Evolutionary conservation across 2,113 vertebrate species (phyloP), one percentile per base, ranked within the genome.

Genomic region (Lycaon pictus): DNA sequence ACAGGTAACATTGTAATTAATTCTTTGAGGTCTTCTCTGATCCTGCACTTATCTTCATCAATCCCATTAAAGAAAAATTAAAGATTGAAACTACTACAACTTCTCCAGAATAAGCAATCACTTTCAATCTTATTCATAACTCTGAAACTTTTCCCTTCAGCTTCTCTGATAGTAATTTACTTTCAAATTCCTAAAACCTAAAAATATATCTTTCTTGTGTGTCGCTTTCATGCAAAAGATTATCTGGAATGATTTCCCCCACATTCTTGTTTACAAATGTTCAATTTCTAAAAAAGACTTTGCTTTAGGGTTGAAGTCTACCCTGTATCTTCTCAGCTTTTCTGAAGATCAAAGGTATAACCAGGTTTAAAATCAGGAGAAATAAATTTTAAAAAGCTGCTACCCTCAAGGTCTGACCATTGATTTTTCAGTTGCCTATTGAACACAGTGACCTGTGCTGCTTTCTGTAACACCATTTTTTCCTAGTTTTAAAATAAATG

Each of bases 91-190:
- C 29, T 63, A 71, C 37, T 29, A 67, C 13, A n/a, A 27, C 58
- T 93, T 90, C 71, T 94, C 60, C 55, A 89, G 29, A 96, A 89
- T 81, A 82, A 72, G 55, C 11, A 43, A 13, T 55, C 74, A 77
- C 35, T 80, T 53, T 80, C 19, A 48, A 81, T 69, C 43, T 84
- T 91, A 27, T 62, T 86, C 77, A 35, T 53, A 90, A 90, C 35
- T 91, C 4, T 67, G 35, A 58, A 80, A 35, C 11, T 62, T 82
- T 84, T 16, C n/a, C 22, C 27, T 84, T 95, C 29, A 60, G 53
- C 58, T 76, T 79, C 20, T 63, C 67, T 96, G 23, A 35, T 25
- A 86, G 82, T 74, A 85, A 53, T 51, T 90, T 72, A 84, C 48
- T 55, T 72, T 67, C 60, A 48, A 67, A 5, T 71, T 82, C 43